Conservation (phyloP, 2,888 invertebrate species). For the Piscicola geometra region DNA sequence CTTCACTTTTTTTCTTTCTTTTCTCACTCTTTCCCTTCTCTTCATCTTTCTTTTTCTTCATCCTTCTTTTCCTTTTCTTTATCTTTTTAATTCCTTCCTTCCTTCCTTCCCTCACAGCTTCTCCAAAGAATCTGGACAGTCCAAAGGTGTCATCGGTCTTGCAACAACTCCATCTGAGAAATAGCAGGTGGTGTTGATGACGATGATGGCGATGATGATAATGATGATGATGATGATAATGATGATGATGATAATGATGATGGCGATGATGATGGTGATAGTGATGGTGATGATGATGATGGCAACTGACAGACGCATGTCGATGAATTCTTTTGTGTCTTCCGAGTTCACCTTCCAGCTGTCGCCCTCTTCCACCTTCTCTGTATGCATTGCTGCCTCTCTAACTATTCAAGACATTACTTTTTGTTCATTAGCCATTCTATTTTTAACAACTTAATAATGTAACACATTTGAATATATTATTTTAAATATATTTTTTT, state of each 20-base stretch:
- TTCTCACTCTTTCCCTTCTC: not conserved
- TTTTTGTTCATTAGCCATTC: no score
- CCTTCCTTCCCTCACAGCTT: not conserved
- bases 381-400: no score
- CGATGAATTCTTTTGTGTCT: constrained; percentile 26
- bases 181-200: not conserved
- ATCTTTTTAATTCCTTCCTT: not conserved
- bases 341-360: constrained; percentile 22
- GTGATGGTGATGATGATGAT: not conserved
- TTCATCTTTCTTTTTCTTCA: constrained; percentile 2
- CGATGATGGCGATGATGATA: not conserved
- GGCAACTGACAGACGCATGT: constrained; percentile 16
- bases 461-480: no score
- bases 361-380: constrained; percentile 32
- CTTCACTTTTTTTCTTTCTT: not conserved
- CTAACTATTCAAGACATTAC: no score
- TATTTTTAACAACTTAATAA: no score
- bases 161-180: constrained; percentile 14
- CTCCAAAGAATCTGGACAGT: not conserved
- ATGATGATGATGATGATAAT: not conserved
- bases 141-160: constrained; percentile 3
- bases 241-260: not conserved
- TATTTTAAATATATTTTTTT: no score
- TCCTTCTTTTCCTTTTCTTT: not conserved
- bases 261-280: not conserved